These are phyloP conservation scores for Tanytarsus gracilentus DNA, from an alignment of 2,888 invertebrate genomes.

Conservation along the genomic window DNA sequence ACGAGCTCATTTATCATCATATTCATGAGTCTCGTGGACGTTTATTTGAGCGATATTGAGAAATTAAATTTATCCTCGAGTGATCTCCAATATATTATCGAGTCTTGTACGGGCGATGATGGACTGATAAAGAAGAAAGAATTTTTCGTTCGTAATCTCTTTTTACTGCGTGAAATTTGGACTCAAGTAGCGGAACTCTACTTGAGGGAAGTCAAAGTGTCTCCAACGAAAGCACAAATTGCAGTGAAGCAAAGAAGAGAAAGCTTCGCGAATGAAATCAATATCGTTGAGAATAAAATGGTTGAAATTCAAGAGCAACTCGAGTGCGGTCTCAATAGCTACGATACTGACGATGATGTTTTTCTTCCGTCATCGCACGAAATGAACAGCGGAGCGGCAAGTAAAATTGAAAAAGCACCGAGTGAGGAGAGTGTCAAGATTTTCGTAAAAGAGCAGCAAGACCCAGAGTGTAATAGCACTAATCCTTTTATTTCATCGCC, in stretches of 20 bases:
- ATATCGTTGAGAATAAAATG: constrained; percentile 28
- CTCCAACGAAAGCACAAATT: no score
- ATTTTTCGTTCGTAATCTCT: constrained; percentile 51
- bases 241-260: constrained; percentile 30
- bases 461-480: neutral
- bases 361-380: constrained; percentile 29
- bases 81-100: constrained; percentile 54
- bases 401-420: constrained; percentile 39
- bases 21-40: constrained; percentile 75
- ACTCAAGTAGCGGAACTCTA: constrained; percentile 52
- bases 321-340: constrained; percentile 9
- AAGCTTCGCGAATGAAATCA: constrained; percentile 32
- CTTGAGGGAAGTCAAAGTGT: constrained; percentile 36
- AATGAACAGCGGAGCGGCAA: constrained; percentile 11
- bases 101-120: constrained; percentile 51
- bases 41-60: constrained; percentile 64
- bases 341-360: constrained; percentile 20
- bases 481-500: constrained; percentile 11
- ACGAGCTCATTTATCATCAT: constrained; percentile 87
- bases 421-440: constrained; percentile 27
- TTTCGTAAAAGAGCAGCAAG: constrained; percentile 18
- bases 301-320: constrained; percentile 27
- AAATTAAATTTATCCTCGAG: constrained; percentile 53
- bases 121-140: constrained; percentile 47
- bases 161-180: constrained; percentile 54